phyloP scores from a whole-genome alignment of 2,797 vertebrate genomes.

The Propithecus deckenii region DNA sequence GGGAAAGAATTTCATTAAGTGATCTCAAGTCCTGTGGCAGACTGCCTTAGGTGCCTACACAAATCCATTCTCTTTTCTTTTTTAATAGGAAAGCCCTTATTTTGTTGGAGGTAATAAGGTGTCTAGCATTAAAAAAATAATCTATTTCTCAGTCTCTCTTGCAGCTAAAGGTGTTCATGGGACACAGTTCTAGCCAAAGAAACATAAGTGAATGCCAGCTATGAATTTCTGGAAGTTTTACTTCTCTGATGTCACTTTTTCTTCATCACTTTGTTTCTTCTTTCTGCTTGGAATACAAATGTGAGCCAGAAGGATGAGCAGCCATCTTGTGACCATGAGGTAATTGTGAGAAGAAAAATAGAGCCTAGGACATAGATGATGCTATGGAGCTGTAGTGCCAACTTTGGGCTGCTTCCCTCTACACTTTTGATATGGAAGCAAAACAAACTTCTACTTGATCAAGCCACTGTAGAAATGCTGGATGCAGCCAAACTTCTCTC shows the following conservation, averaged over 20 bases:
- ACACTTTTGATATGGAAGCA: not conserved
- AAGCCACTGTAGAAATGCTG: not conserved
- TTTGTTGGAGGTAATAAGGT: not conserved
- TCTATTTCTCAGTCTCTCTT: not conserved
- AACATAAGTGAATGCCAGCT: not conserved
- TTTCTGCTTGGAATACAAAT: not conserved
- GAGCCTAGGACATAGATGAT: not conserved
- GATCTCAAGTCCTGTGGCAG: not conserved
- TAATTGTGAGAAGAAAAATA: not conserved
- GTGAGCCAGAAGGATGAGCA: not conserved
- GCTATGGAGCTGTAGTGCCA: rapidly evolving
- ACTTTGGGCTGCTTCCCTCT: not conserved
- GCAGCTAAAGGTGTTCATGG: not conserved
- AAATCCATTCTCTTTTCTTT: not conserved
- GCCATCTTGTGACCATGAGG: not conserved
- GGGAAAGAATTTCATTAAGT: not conserved
- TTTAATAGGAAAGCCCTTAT: not conserved
- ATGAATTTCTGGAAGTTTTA: not conserved
- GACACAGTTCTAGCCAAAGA: not conserved
- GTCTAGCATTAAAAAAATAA: not conserved
- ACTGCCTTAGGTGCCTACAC: not conserved
- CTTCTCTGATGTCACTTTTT: not conserved
- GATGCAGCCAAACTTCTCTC: not conserved
- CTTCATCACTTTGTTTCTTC: not conserved
- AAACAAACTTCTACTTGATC: not conserved